Evolutionary conservation across 2,113 vertebrate genomes (phyloP).

Genomic region (Garra rufa): DNA sequence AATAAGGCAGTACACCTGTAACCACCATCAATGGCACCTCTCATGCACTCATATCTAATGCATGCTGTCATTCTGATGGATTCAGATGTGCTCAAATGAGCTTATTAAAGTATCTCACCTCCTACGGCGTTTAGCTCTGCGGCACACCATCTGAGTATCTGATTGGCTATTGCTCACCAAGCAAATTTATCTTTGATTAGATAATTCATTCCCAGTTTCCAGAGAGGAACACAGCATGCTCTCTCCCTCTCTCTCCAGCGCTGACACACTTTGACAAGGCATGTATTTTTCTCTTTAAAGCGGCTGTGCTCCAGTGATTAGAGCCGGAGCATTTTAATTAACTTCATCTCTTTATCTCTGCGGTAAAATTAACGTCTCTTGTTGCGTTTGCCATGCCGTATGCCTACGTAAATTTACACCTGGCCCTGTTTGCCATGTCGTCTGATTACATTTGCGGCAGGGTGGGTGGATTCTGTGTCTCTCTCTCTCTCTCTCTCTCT

Average conservation of each 20-base stretch:
- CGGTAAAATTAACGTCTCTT: conserved; percentile 48
- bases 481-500: not conserved
- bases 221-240: conserved; percentile 49
- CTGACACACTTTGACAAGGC: conserved; percentile 49
- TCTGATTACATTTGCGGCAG: conserved; percentile 8
- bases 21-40: conserved; percentile 27
- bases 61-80: conserved; percentile 35
- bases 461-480: not conserved
- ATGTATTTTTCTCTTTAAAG: conserved; percentile 52
- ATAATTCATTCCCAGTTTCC: conserved; percentile 53
- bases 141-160: conserved; percentile 45
- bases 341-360: conserved; percentile 55
- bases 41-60: conserved; percentile 21
- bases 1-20: conserved; percentile 25
- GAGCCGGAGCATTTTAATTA: conserved; percentile 56
- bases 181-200: conserved; percentile 57
- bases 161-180: conserved; percentile 56
- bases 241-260: conserved; percentile 26
- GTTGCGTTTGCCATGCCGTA: conserved; percentile 25
- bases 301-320: conserved; percentile 52
- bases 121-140: conserved; percentile 26
- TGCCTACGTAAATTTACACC: conserved; percentile 50
- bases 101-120: conserved; percentile 47
- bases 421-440: conserved; percentile 15
- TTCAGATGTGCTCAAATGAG: conserved; percentile 53